Base-by-base conservation (phyloP, 2,113 vertebrate genomes). In the Bolborhynchus lineola region DNA sequence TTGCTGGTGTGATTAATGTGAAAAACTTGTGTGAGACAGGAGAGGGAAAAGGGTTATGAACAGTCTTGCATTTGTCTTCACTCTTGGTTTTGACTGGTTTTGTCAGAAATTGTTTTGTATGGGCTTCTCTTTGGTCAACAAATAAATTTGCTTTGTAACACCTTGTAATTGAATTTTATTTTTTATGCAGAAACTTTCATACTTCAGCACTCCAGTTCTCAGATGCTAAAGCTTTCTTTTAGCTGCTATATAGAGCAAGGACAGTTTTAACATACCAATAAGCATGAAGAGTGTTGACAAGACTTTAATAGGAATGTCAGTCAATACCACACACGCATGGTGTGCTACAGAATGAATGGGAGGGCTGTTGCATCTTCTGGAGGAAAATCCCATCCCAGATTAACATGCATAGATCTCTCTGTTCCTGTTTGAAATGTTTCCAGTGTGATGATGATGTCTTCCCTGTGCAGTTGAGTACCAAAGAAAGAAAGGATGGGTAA, bases 101-200 rank as follows among this genome's bases (percentile, higher is more conserved):
- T 92, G 55, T 94, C 29, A 94, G 57, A 63, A 76, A 62, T 25
- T 60, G 68, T 71, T 90, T 72, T 88, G 42, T 87, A 82, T 79
- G 72, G 3, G 7, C 78, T 90, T 93, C 44, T n/a, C 53, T 76
- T 71, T 88, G 62, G 26, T 89, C 70, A 93, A n/a, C 44, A 69
- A 96, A 96, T 97, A 96, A 95, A 96, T 49, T 72, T 9, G 47
- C 25, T 79, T 92, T 6, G 3, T 85, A 87, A 76, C 18, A 72
- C 63, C 41, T 71, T 79, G 68, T 82, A 25, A 60, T 70, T 86
- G 63, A 4, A 50, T 82, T 63, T 64, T 41, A 5, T 28, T 63
- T 75, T 87, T 69, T 60, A n/a, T 42, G 57, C 87, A 47, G 10
- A 81, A 68, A 62, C 25, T 37, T 49, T 21, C 16, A 8, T 78